Evolutionary conservation across 2,888 invertebrate species (phyloP), one percentile per base, ranked within the genome.

Genomic region (Mongoloraphidia duomilia): DNA sequence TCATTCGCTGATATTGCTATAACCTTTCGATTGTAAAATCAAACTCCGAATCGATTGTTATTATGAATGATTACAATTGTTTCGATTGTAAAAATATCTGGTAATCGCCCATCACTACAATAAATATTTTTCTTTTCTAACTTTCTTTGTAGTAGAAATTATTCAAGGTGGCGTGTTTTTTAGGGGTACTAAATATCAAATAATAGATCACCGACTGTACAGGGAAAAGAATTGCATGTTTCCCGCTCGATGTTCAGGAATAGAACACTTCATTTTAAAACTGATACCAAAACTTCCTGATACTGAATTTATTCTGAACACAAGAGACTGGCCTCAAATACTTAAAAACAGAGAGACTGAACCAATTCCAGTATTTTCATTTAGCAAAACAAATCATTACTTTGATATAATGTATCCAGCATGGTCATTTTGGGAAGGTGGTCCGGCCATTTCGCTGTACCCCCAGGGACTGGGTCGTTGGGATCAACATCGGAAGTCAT

Each of bases 341-440:
- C 78, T 79, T 55, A 73, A 69, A 55, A 68, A 73, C 47, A 80
- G 77, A 71, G 76, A 75, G 1, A 63, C 69, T 8, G 69, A 74
- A 57, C 76, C 80, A 34, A 26, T 26, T 26, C 95, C 96, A 11
- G 79, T 96, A n/a, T 85, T 96, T 64, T 96, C 95, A 3, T 97
- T 97, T 65, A 95, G 95, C 65, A 96, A 95, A 83, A 84, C 86
- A 1, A 61, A 65, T 40, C 82, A 89, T 36, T 88, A 90, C 67
- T 75, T 76, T 65, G 97, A 97, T 63, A 91, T 97, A 52, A 87
- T 88, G 81, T 90, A 88, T 65, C 96, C 96, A 1, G 89, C 95
- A 0, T 97, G 96, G 96, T 84, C 92, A 39, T 97, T 97, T 67
- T 94, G 95, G 94, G 92, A 92, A 69, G 96, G 96, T 33, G 97